Percentiles rank a stretch among this genome's conserved stretches.
Evolutionary conservation across 2,888 invertebrate genomes (phyloP).

Genomic region (Stratiomys singularior): DNA sequence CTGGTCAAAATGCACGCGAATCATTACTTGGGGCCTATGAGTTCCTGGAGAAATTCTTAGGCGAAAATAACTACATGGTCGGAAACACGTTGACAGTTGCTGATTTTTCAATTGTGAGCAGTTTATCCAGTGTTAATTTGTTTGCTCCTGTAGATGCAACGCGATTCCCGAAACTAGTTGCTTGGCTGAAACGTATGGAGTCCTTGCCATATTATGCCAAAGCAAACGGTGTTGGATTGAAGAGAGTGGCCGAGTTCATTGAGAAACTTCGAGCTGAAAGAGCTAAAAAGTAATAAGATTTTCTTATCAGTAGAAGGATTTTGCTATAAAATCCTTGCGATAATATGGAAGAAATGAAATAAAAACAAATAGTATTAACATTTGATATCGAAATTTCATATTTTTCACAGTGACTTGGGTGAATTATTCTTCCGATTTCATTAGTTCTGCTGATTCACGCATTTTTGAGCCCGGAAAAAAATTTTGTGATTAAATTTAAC

Average conservation of each 20-base stretch:
- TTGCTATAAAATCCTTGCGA: too few species aligned
- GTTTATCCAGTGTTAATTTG: constrained; percentile 51
- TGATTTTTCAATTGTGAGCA: constrained; percentile 55
- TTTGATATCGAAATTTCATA: too few species aligned
- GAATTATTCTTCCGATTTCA: too few species aligned
- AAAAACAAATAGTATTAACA: too few species aligned
- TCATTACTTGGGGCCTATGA: constrained; percentile 52
- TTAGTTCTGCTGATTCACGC: too few species aligned
- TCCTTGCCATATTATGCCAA: constrained; percentile 58
- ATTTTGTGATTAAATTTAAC: too few species aligned
- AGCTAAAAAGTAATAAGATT: background rate
- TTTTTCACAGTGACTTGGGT: too few species aligned
- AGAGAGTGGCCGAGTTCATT: background rate
- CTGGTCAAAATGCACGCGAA: constrained; percentile 49
- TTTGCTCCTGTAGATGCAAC: constrained; percentile 52
- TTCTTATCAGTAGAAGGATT: too few species aligned
- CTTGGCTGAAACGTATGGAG: constrained; percentile 58
- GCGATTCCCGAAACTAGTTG: constrained; percentile 56
- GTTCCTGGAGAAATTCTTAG: constrained; percentile 54
- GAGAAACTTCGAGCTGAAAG: constrained; percentile 11
- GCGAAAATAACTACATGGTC: constrained; percentile 53
- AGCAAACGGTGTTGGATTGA: constrained; percentile 55
- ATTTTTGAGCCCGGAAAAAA: too few species aligned
- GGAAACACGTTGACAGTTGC: constrained; percentile 57
- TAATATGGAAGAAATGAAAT: too few species aligned